phyloP scores from a whole-genome alignment of 2,113 vertebrate species.

The Meles meles region DNA sequence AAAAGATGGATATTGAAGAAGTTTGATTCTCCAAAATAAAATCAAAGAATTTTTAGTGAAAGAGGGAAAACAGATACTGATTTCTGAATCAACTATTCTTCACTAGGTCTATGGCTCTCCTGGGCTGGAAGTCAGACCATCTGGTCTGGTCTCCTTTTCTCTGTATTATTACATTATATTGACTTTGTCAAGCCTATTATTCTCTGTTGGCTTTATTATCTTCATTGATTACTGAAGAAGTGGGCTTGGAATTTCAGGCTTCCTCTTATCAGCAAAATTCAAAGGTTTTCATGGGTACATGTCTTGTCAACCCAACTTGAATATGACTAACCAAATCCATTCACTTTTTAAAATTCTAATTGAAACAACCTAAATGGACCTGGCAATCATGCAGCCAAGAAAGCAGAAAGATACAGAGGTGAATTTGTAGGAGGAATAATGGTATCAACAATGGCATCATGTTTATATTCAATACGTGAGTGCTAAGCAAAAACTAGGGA shows the following conservation, averaged over 20 bases:
- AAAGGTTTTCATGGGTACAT: neutral
- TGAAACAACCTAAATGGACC: neutral
- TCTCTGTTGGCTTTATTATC: slow-evolving; percentile 40
- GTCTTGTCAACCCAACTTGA: neutral
- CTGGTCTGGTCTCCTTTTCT: neutral
- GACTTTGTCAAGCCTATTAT: slow-evolving; percentile 49
- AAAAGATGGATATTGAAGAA: neutral
- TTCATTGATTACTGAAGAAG: neutral
- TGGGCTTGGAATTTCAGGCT: neutral
- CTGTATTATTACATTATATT: neutral
- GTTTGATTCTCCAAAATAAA: neutral
- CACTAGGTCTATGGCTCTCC: neutral
- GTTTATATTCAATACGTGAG: neutral
- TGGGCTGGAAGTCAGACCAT: neutral
- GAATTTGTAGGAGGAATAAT: neutral
- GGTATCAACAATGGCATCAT: neutral
- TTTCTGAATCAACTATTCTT: slow-evolving; percentile 34
- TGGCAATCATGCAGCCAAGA: neutral
- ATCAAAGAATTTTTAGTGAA: neutral
- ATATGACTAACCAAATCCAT: neutral
- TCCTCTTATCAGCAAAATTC: slow-evolving; percentile 42
- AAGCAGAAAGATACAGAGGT: neutral
- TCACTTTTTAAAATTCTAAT: neutral
- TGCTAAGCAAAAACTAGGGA: neutral
- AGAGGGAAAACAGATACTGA: neutral